Evolutionary conservation across 2,797 vertebrate genomes (phyloP), one percentile per base, ranked within the genome.

Genomic region (Bucorvus abyssinicus): DNA sequence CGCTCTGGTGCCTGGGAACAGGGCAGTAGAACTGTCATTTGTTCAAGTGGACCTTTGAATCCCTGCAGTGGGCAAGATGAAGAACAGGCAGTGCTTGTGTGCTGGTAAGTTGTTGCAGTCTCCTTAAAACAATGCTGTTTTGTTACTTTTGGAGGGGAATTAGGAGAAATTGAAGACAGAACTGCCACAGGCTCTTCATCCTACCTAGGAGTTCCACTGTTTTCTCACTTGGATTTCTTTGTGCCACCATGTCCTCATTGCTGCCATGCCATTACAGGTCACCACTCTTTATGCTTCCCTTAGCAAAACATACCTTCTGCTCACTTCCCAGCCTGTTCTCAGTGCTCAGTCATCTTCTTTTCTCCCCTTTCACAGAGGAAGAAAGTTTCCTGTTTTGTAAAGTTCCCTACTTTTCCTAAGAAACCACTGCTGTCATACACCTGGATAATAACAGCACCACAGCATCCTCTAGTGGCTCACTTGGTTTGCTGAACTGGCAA

Each of bases 381-480:
- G 45, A 61, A 75, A 47, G 40, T 74, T 92, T 65, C 13, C 21
- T 0, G 3, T 45, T 52, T 55, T 36, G 30, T 76, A 3, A 68
- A 69, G 32, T 86, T 93, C 14, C 6, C 2, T 0, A 21, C 30
- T 34, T 70, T 8, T 20, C 9, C 6, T 21, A 29, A 26, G 52
- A 56, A 75, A 8, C 29, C 30, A 2, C 23, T 29, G 19, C 17
- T 76, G 18, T 61, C 24, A 6, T 13, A 6, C 59, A 95, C 65
- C 83, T 90, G 88, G n/a, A 3, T 65, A 77, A 15, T 27, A 89
- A 14, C 32, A 52, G 92, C 70, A 40, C 93, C 63, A 87, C 80
- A 97, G 96, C 96, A 95, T 79, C 93, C 93, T 91, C 96, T 97
- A 94, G 96, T 76, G 95, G 95, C 36, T 73, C 4, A 0, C 65